Percentiles rank a stretch among this genome's conserved stretches.
phyloP scores from a whole-genome alignment of 2,113 vertebrate genomes.

The Scomber scombrus region DNA sequence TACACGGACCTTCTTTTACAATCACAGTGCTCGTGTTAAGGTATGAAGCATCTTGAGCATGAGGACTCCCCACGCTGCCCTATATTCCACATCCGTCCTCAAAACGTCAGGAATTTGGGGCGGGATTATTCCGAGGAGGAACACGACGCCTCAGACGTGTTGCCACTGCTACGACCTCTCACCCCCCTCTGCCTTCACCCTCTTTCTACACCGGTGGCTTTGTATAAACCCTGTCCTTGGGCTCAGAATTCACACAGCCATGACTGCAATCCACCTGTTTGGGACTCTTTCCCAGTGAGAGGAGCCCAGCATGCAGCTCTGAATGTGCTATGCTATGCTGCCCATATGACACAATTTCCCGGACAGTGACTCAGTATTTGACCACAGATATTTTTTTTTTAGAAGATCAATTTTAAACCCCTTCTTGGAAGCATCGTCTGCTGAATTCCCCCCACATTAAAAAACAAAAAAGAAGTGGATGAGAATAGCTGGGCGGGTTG shows the following conservation, averaged over 20 bases:
- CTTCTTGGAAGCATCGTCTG: neutral
- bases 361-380: constrained; percentile 34
- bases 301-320: constrained; percentile 10
- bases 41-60: constrained; percentile 4
- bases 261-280: constrained; percentile 61
- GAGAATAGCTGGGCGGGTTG: constrained; percentile 35
- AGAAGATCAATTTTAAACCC: constrained; percentile 27
- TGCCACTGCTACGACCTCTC: constrained; percentile 45
- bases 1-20: neutral
- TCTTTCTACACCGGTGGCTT: constrained; percentile 23
- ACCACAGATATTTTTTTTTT: constrained; percentile 39
- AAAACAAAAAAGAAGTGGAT: constrained; percentile 17
- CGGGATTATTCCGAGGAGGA: constrained; percentile 25
- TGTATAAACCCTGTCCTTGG: constrained; percentile 43
- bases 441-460: constrained; percentile 13
- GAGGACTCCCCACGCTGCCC: neutral
- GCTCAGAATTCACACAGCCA: constrained; percentile 25
- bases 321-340: constrained; percentile 3
- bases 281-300: constrained; percentile 18
- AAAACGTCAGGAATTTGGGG: constrained; percentile 16
- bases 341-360: constrained; percentile 8
- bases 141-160: constrained; percentile 51
- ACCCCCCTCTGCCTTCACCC: constrained; percentile 45
- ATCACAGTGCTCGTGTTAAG: neutral
- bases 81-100: neutral